These are phyloP conservation scores for Arbacia lixula DNA, from an alignment of 53 echinoderm and acorn worm genomes.

Conservation along the genomic window DNA sequence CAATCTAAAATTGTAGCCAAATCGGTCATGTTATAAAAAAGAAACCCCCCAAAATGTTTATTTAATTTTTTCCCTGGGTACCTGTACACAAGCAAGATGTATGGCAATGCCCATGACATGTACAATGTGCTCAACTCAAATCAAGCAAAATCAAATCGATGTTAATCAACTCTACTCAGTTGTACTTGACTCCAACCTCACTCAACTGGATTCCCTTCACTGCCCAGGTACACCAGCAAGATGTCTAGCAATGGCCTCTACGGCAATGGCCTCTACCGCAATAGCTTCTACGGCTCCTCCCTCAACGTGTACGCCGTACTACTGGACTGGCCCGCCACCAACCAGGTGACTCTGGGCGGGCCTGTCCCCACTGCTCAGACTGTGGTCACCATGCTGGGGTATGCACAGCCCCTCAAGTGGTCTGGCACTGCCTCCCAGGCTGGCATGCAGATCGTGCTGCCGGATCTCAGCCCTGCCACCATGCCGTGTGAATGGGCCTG, in stretches of 20 bases:
- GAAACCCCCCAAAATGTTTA: too few relatives aligned
- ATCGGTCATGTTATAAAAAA: too few relatives aligned
- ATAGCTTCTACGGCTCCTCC: too few relatives aligned
- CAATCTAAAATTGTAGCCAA: too few relatives aligned
- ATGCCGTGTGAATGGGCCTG: constrained; percentile 43
- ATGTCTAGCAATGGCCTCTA: not conserved
- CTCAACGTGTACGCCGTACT: constrained; percentile 76
- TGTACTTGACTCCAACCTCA: too few relatives aligned
- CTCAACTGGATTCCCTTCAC: not conserved
- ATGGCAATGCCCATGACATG: too few relatives aligned
- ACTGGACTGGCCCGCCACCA: constrained; percentile 83
- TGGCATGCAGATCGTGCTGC: constrained; percentile 55
- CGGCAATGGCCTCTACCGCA: too few relatives aligned
- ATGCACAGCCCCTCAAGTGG: constrained; percentile 66
- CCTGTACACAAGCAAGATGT: too few relatives aligned
- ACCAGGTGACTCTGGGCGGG: constrained; percentile 60
- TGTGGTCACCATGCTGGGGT: constrained; percentile 69
- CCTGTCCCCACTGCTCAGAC: constrained; percentile 63
- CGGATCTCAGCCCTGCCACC: constrained; percentile 19
- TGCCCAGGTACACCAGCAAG: constrained; percentile 49
- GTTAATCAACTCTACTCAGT: too few relatives aligned
- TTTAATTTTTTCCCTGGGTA: too few relatives aligned
- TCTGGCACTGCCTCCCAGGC: constrained; percentile 7
- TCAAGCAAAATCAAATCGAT: too few relatives aligned
- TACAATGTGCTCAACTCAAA: too few relatives aligned